Evolutionary conservation across 2,797 vertebrate species (phyloP).

Genomic region (Tragopan temminckii): DNA sequence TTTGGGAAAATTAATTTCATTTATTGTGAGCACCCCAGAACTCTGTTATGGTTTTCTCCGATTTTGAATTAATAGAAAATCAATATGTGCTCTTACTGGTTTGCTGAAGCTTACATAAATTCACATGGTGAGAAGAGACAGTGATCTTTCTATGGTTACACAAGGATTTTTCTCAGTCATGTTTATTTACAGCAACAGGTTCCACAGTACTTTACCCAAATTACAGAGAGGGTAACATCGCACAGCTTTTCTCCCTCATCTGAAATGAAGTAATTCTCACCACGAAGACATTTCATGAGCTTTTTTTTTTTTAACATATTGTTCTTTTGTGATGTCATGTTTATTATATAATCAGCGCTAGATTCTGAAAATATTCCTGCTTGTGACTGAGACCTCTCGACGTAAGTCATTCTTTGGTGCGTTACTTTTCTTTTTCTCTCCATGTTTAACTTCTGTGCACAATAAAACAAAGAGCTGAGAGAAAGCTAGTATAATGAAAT

Average conservation of each 20-base stretch:
- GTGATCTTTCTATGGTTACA: neutral
- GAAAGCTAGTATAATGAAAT: neutral
- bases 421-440: neutral
- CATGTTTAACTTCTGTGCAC: neutral
- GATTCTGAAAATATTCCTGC: neutral
- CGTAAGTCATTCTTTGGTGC: neutral
- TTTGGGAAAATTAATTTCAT: neutral
- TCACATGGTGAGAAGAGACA: neutral
- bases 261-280: neutral
- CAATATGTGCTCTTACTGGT: neutral
- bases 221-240: neutral
- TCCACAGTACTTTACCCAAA: neutral
- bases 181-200: neutral
- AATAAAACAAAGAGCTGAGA: neutral
- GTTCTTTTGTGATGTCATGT: neutral
- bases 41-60: neutral
- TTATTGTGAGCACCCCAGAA: neutral
- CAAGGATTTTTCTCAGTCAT: neutral
- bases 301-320: neutral
- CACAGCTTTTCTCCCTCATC: neutral
- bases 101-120: neutral
- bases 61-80: neutral
- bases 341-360: neutral
- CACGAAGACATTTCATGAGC: neutral
- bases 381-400: neutral